Evolutionary conservation across 2,888 invertebrate species (phyloP).

Genomic region (Apotomis capreana): DNA sequence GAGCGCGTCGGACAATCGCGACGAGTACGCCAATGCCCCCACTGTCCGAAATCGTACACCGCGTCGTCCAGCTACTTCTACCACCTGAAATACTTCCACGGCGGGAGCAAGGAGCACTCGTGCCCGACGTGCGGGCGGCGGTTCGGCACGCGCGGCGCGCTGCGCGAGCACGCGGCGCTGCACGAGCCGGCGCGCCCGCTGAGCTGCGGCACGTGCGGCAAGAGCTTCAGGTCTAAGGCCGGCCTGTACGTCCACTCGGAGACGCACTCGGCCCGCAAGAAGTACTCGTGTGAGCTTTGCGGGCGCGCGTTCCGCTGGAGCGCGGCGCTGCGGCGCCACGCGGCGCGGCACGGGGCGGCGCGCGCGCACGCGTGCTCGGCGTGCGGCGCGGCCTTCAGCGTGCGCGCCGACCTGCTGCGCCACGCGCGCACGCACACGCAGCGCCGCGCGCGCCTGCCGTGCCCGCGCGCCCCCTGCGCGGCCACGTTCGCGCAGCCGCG

Average conservation of each 20-base stretch:
- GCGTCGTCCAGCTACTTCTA: constrained; percentile 80
- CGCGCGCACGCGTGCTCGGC: constrained; percentile 68
- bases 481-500: constrained; percentile 77
- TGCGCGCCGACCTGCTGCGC: constrained; percentile 74
- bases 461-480: constrained; percentile 73
- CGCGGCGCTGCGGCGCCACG: constrained; percentile 72
- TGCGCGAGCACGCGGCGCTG: constrained; percentile 72
- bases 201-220: constrained; percentile 75
- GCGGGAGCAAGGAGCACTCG: constrained; percentile 68
- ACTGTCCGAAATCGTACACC: constrained; percentile 74
- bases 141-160: constrained; percentile 73
- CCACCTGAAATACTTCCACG: constrained; percentile 79
- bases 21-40: constrained; percentile 67
- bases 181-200: constrained; percentile 73
- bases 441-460: constrained; percentile 67
- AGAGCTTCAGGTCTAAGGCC: constrained; percentile 75
- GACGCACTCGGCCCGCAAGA: constrained; percentile 67
- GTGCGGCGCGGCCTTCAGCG: constrained; percentile 77
- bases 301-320: constrained; percentile 74
- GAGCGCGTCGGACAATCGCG: neutral
- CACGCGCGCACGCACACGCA: constrained; percentile 78
- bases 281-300: constrained; percentile 60
- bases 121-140: constrained; percentile 77
- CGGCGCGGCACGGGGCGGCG: constrained; percentile 68
- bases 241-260: constrained; percentile 78